phyloP scores from a whole-genome alignment of 1,140 invertebrate species.

The Brachystomella parvula region DNA sequence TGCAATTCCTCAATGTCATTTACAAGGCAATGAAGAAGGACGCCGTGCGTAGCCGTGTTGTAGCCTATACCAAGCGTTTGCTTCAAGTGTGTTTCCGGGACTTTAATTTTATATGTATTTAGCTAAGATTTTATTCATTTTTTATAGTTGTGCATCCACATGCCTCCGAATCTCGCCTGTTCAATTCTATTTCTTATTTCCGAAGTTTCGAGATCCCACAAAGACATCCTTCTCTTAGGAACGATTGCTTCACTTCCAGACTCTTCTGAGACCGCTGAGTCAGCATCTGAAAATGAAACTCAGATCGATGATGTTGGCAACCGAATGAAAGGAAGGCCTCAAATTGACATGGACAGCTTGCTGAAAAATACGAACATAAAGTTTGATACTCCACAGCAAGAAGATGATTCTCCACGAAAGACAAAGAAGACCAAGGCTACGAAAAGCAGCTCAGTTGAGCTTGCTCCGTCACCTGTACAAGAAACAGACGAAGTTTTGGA shows the following conservation, averaged over 20 bases:
- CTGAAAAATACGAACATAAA: slow-evolving; percentile 39
- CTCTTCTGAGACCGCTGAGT: slow-evolving; percentile 41
- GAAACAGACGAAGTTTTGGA: slow-evolving; percentile 27
- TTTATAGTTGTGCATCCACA: slow-evolving; percentile 46
- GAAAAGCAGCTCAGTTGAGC: background rate
- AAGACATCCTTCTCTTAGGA: slow-evolving; percentile 35
- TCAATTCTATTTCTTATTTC: slow-evolving; percentile 72
- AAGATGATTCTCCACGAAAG: background rate
- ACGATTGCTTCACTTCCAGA: slow-evolving; percentile 14
- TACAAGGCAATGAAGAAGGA: slow-evolving; percentile 78
- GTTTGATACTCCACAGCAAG: background rate
- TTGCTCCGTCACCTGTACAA: background rate
- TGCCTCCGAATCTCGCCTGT: slow-evolving; percentile 58
- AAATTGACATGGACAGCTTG: slow-evolving; percentile 41
- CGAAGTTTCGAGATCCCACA: slow-evolving; percentile 51
- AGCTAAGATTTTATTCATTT: background rate
- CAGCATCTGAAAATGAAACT: slow-evolving; percentile 40
- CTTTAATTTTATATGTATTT: too few species aligned
- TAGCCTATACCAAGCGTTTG: slow-evolving; percentile 81
- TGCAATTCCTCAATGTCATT: slow-evolving; percentile 78
- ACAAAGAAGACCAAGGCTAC: background rate
- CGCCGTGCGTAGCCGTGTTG: slow-evolving; percentile 57
- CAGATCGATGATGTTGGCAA: slow-evolving; percentile 34
- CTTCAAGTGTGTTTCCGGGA: slow-evolving; percentile 61
- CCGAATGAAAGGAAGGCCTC: slow-evolving; percentile 36